phyloP scores from a whole-genome alignment of 1,140 invertebrate species.

The Frieseomelitta varia region DNA sequence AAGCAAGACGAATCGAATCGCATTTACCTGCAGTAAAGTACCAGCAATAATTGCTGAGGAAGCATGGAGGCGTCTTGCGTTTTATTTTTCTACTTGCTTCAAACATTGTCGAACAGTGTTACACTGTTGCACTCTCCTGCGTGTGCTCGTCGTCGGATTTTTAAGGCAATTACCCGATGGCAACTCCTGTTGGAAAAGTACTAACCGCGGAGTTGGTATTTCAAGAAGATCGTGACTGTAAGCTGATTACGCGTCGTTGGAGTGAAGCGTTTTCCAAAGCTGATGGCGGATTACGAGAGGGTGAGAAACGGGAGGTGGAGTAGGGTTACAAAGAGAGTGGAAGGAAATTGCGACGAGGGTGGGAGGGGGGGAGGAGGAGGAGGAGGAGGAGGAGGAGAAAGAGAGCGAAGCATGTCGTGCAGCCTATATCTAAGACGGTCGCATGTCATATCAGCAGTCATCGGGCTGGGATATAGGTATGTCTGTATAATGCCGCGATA shows the following conservation, averaged over 20 bases:
- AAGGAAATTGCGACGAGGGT: constrained; percentile 36
- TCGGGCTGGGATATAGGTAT: constrained; percentile 79
- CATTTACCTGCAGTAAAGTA: constrained; percentile 46
- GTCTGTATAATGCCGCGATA: constrained; percentile 80
- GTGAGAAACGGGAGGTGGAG: constrained; percentile 25
- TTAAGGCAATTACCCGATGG: neutral
- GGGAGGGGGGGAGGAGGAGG: too few relatives aligned
- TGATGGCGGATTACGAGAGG: constrained; percentile 37
- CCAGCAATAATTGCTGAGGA: constrained; percentile 52
- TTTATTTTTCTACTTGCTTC: neutral
- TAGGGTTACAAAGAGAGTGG: constrained; percentile 36
- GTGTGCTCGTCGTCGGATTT: neutral
- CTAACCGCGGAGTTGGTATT: neutral
- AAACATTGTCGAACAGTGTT: neutral
- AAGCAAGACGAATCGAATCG: constrained; percentile 66
- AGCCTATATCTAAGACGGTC: constrained; percentile 79
- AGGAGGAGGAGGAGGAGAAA: neutral
- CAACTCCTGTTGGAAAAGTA: neutral
- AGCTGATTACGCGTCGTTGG: constrained; percentile 41
- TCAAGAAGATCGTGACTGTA: neutral
- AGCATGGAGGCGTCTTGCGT: constrained; percentile 14
- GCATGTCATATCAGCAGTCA: constrained; percentile 83
- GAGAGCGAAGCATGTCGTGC: constrained; percentile 75
- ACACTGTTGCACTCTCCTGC: neutral
- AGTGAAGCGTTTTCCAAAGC: constrained; percentile 52